A percentile compares a stretch with the other conserved stretches of the same genome.
Evolutionary conservation across 2,888 invertebrate genomes (phyloP).

Genomic region (Falcaria lacertinaria): DNA sequence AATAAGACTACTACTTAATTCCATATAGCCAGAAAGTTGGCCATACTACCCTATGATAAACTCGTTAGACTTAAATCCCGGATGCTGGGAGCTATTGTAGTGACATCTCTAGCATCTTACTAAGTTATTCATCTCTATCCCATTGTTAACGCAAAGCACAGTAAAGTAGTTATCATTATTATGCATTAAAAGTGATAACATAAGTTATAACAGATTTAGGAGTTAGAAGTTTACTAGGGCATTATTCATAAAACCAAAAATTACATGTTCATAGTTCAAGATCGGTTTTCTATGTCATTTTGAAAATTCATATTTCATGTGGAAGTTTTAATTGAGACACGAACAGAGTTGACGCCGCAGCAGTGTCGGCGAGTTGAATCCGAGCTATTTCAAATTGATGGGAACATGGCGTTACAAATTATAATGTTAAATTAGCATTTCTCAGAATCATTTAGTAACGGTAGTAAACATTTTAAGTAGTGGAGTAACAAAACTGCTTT

Average conservation of each 20-base stretch:
- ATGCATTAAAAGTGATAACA: no score
- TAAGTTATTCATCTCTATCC: no score
- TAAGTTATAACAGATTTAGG: no score
- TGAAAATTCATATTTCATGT: no score
- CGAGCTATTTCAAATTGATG: not conserved
- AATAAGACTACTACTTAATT: no score
- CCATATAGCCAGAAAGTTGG: no score
- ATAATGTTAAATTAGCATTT: slow-evolving; percentile 1
- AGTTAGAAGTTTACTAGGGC: no score
- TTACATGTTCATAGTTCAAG: no score
- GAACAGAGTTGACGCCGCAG: not conserved
- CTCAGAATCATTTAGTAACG: not conserved
- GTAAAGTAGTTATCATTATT: no score
- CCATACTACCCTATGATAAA: slow-evolving; percentile 7
- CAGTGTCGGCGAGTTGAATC: not conserved
- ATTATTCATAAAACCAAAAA: no score
- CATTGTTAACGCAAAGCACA: no score
- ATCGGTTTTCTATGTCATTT: no score
- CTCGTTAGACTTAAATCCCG: slow-evolving; percentile 11
- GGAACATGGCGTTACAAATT: not conserved
- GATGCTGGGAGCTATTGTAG: slow-evolving; percentile 4
- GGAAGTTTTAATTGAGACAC: not conserved
- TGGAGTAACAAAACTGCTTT: slow-evolving; percentile 1
- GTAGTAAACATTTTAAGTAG: slow-evolving; percentile 1
- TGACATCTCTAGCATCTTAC: slow-evolving; percentile 7